Evolutionary conservation across 2,113 vertebrate genomes (phyloP), one percentile per base, ranked within the genome.

Genomic region (Corynorhinus townsendii): DNA sequence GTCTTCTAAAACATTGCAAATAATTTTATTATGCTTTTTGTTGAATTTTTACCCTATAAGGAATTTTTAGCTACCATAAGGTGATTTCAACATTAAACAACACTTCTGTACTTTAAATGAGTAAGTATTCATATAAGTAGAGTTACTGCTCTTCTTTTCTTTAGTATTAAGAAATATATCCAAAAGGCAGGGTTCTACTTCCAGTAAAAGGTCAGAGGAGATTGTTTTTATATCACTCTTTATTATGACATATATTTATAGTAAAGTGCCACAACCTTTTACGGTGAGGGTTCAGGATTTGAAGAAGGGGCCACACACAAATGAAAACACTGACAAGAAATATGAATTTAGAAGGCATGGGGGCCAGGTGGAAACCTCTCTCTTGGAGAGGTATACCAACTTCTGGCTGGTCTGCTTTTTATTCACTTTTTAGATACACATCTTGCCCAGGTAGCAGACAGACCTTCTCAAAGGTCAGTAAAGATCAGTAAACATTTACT

Each of bases 241-340:
- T 91, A 83, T 97, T 86, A 97, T 98, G 79, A 97, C 76, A 20
- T n/a, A 64, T 96, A 72, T 94, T 49, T 49, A 45, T 62, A 62
- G 56, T 56, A 24, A 47, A 47, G 11, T 47, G 45, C 45, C 45
- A 12, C 45, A 47, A 12, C 45, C 45, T 47, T 47, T 47, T 47
- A 47, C 7, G 45, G 45, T 11, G 11, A 47, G 45, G 45, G 10
- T 47, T 47, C 45, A 47, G 45, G 45, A 47, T 47, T 12, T 47
- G 45, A 12, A 47, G 11, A 47, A 47, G 45, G 45, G 45, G 45
- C 45, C 11, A 11, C 45, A 11, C 45, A 11, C 45, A 47, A 47
- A 47, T 47, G 45, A 47, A 47, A 47, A 47, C 45, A 47, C 45
- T 47, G 45, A 47, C 45, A 47, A 47, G 45, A 47, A 47, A 12